Percentiles rank a stretch among this genome's conserved stretches.
phyloP scores from a whole-genome alignment of 2,113 vertebrate species.

The Laticauda colubrina region DNA sequence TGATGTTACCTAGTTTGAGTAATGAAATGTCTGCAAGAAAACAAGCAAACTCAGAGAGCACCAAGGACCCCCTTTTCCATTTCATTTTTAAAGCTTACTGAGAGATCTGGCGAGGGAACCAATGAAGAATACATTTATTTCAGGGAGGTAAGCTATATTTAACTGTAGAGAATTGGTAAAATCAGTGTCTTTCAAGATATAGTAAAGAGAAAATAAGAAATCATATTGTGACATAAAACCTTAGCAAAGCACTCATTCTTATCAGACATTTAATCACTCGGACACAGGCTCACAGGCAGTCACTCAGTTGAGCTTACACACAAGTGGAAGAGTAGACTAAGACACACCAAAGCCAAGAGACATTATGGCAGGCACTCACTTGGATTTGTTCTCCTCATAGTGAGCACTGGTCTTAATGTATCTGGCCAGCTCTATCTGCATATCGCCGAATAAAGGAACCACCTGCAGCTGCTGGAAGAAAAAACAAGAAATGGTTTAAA shows the following conservation, averaged over 20 bases:
- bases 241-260: neutral
- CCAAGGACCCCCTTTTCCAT: too few species aligned
- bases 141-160: neutral
- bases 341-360: conserved; percentile 77
- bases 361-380: conserved; percentile 90
- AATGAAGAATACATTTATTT: neutral
- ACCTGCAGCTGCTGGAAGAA: conserved; percentile 91
- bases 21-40: too few species aligned
- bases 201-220: neutral
- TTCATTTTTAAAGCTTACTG: neutral
- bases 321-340: conserved; percentile 36
- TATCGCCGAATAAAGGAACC: conserved; percentile 97
- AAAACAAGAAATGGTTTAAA: conserved; percentile 69
- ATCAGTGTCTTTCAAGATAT: neutral
- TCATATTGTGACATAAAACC: neutral
- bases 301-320: conserved; percentile 14
- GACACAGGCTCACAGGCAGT: neutral
- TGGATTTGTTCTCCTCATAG: conserved; percentile 99
- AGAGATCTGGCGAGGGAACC: neutral
- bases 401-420: conserved; percentile 99
- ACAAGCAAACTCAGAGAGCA: too few species aligned
- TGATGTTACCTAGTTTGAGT: too few species aligned
- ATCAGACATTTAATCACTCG: neutral
- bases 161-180: neutral
- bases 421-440: conserved; percentile 99